Evolutionary conservation across 1,140 invertebrate genomes (phyloP), one percentile per base, ranked within the genome.

Genomic region (Cardiocondyla obscurior): DNA sequence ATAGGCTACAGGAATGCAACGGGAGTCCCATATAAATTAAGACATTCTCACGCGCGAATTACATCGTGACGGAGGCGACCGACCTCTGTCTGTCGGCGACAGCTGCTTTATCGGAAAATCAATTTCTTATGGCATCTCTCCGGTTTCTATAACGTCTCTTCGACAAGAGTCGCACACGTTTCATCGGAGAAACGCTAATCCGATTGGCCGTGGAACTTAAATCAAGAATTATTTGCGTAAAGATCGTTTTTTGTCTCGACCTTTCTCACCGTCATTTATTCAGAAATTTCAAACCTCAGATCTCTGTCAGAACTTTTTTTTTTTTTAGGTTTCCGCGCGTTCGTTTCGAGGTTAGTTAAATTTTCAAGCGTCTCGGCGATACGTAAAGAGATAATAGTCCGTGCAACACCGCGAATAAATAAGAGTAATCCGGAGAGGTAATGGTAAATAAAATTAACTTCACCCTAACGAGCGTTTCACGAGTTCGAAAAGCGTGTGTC

Each of bases 1-100:
- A n/a, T 36, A 36, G 25, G 64, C 16, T 33, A 7, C 10, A 6
- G 55, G 46, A 79, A 53, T 39, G 72, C 72, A 53, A 72, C 72
- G 44, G n/a, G 46, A 53, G 65, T 62, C 49, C 28, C 60, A 72
- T 81, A 87, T 88, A 88, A 88, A 88, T 88, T 88, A 87, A 84
- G 82, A 55, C 28, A 19, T 14, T 4, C 16, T n/a, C 65, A 36
- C 64, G 55, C 19, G 46, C 16, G 22, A 57, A 42, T 42, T 76
- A 51, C 33, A n/a, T 65, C 19, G 46, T 49, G 25, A 53, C 7
- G 46, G 42, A 22, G 53, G n/a, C 46, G 74, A 65, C 39, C 57
- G 33, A 70, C 39, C 28, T 83, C 64, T 86, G 82, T 85, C 69
- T 73, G 85, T 87, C 85, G 84, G 22, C 84, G 84, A 83, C 76